A percentile compares a stretch with the other conserved stretches of the same genome.
Evolutionary conservation across 2,888 invertebrate genomes (phyloP).

Genomic region (Drosophila subquinaria): DNA sequence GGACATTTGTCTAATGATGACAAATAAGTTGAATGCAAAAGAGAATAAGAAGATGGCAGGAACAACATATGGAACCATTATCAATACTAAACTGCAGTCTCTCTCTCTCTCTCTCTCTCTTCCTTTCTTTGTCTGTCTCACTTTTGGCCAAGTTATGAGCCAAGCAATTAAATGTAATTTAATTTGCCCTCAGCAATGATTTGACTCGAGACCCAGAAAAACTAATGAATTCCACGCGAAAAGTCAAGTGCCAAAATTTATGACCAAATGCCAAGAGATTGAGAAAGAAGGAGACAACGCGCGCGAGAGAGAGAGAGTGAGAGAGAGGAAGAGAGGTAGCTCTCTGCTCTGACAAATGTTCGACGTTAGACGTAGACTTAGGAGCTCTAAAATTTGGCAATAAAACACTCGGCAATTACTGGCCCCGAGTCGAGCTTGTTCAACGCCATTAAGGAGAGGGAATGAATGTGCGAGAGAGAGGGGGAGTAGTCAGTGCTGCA

Average conservation of each 20-base stretch:
- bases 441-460: not conserved
- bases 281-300: not conserved
- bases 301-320: not conserved
- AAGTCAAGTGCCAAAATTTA: slow-evolving; percentile 76
- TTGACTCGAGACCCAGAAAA: slow-evolving; percentile 48
- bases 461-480: not conserved
- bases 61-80: slow-evolving; percentile 31
- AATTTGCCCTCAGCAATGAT: slow-evolving; percentile 66
- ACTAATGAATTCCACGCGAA: slow-evolving; percentile 80
- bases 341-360: slow-evolving; percentile 72
- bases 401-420: slow-evolving; percentile 80
- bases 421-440: slow-evolving; percentile 38
- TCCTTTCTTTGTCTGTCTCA: not conserved
- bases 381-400: slow-evolving; percentile 77
- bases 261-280: slow-evolving; percentile 46
- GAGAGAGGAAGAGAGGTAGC: not conserved
- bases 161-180: slow-evolving; percentile 79
- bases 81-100: slow-evolving; percentile 37
- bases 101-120: not conserved
- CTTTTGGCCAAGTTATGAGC: slow-evolving; percentile 61
- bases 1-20: slow-evolving; percentile 73
- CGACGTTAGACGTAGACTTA: slow-evolving; percentile 77
- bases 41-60: not conserved
- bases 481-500: slow-evolving; percentile 13
- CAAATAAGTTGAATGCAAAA: slow-evolving; percentile 50